Base-by-base conservation (phyloP, 2,797 vertebrate genomes). In the Agapornis canus region DNA sequence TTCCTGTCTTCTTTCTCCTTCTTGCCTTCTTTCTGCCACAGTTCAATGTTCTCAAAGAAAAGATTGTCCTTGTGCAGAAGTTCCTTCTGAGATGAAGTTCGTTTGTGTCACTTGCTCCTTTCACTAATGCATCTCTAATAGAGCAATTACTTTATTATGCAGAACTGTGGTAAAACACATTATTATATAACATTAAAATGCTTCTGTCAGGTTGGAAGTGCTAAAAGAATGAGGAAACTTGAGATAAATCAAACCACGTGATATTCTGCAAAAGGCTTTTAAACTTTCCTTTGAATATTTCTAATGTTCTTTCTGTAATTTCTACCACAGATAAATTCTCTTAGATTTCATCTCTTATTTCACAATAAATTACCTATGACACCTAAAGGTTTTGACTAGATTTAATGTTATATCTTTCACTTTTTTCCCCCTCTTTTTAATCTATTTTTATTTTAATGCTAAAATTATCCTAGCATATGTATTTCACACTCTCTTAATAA, bases 41-140 rank as follows among this genome's bases (percentile, higher is more conserved):
- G 61, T 73, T 72, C 71, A 84, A 5, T 45, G 65, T 95, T 97
- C 79, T 95, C 76, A 92, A 90, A 81, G 49, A 89, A 80, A 90
- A 93, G 40, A 89, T 61, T 83, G 87, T 90, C 86, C 93, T 96
- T 89, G 63, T 93, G 43, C 73, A 96, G 92, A 96, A 96, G 82
- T 92, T 91, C 26, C 43, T 91, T 52, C 66, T 94, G 57, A 86
- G 76, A 51, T 37, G 92, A 82, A 95, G 94, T 94, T 96, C 68
- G 37, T 95, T 94, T 97, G 26, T 95, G 92, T 95, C 91, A 87
- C 69, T 94, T 97, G 63, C 69, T 95, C 85, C 86, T 92, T 75
- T 94, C 95, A 73, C 96, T 97, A 97, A 97, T 95, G 93, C 70
- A 92, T 86, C 92, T 92, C 86, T 98, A 97, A 97, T 96, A 96